A percentile compares a stretch with the other conserved stretches of the same genome.
Conservation (phyloP, 2,113 vertebrate species). For the Grammatotria lemairii region DNA sequence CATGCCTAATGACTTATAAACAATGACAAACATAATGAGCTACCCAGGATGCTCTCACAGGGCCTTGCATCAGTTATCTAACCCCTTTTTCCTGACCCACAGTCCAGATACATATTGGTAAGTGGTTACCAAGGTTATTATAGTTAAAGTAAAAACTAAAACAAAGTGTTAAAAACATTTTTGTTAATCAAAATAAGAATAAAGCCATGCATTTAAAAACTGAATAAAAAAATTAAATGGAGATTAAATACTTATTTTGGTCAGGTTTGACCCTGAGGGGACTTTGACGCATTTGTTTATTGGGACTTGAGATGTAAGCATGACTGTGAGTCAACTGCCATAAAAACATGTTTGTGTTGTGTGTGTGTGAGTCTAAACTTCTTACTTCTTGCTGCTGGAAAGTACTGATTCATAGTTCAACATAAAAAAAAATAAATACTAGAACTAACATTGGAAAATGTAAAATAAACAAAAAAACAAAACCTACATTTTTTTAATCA, state of each 20-base stretch:
- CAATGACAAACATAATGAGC: not conserved
- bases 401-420: not conserved
- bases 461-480: not conserved
- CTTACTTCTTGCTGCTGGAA: not conserved
- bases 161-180: not conserved
- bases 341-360: not conserved
- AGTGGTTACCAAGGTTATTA: not conserved
- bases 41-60: not conserved
- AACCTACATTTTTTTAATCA: too few relatives aligned
- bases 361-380: not conserved
- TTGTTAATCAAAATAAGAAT: not conserved
- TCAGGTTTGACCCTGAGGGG: not conserved
- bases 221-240: not conserved
- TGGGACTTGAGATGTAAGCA: not conserved
- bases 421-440: not conserved
- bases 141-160: not conserved
- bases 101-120: not conserved
- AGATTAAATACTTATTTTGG: not conserved
- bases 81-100: not conserved
- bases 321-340: not conserved
- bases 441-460: not conserved
- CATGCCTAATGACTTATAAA: not conserved
- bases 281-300: not conserved
- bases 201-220: not conserved
- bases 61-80: not conserved